Percentiles rank a stretch among this genome's conserved stretches.
These are phyloP conservation scores for Leptinotarsa rubiginosa DNA, from an alignment of 2,888 invertebrate genomes.

Conservation along the genomic window DNA sequence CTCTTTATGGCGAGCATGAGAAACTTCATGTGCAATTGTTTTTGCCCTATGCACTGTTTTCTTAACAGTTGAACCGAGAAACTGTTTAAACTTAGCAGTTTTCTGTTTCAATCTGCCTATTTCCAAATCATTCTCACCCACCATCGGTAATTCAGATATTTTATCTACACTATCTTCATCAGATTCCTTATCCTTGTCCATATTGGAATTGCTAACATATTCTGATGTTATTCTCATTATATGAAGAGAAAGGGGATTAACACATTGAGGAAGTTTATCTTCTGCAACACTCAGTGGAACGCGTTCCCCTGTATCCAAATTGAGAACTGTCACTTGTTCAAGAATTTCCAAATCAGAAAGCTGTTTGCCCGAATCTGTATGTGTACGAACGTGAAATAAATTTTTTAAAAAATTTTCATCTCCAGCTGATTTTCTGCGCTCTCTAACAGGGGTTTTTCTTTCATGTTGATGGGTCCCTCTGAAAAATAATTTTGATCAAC, in stretches of 20 bases:
- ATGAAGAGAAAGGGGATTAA: slow-evolving; percentile 94
- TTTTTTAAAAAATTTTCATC: slow-evolving; percentile 81
- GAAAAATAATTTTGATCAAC: slow-evolving; percentile 22
- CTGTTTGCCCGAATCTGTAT: slow-evolving; percentile 88
- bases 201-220: slow-evolving; percentile 78
- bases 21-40: slow-evolving; percentile 88
- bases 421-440: slow-evolving; percentile 85
- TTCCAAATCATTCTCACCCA: slow-evolving; percentile 62
- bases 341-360: slow-evolving; percentile 93
- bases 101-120: slow-evolving; percentile 67
- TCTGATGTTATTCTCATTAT: slow-evolving; percentile 94
- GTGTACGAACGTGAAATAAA: slow-evolving; percentile 80
- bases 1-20: slow-evolving; percentile 88
- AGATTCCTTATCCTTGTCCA: slow-evolving; percentile 78
- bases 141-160: slow-evolving; percentile 69
- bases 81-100: slow-evolving; percentile 76
- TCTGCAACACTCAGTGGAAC: slow-evolving; percentile 96
- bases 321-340: slow-evolving; percentile 83
- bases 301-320: slow-evolving; percentile 88
- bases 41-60: slow-evolving; percentile 93
- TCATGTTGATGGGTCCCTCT: slow-evolving; percentile 58
- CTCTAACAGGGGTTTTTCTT: slow-evolving; percentile 62
- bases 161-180: slow-evolving; percentile 82
- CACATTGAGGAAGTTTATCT: slow-evolving; percentile 89
- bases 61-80: slow-evolving; percentile 89